Conservation (phyloP, 1,140 invertebrate species). For the Periplaneta americana region DNA sequence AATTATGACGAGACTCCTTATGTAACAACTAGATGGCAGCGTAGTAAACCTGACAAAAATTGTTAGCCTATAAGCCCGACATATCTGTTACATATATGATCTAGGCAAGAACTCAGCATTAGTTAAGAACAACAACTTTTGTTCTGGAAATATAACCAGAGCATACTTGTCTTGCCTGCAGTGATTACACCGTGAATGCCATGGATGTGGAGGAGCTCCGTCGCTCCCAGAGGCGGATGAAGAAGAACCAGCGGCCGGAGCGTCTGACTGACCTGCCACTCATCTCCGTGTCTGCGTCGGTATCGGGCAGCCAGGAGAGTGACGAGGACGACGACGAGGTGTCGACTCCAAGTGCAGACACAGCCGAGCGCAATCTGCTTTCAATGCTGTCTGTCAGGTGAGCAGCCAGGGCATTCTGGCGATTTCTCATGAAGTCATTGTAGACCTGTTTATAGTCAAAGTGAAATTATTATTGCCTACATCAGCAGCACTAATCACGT, state of each 20-base stretch:
- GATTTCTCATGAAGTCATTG: no score
- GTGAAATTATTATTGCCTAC: no score
- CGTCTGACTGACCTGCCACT: slow-evolving; percentile 18
- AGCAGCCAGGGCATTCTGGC: neutral
- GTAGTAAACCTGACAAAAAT: no score
- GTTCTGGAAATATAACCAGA: no score
- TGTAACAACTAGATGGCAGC: no score
- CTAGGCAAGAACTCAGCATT: no score
- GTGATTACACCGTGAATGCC: slow-evolving; percentile 79
- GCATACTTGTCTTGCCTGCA: slow-evolving; percentile 36
- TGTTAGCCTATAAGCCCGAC: no score
- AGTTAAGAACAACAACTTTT: no score
- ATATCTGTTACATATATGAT: no score
- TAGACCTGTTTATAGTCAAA: no score
- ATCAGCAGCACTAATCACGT: no score
- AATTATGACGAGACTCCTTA: no score
- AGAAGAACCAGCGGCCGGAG: slow-evolving; percentile 41
- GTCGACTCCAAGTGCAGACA: slow-evolving; percentile 69
- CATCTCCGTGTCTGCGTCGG: slow-evolving; percentile 15
- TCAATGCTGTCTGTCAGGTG: slow-evolving; percentile 19
- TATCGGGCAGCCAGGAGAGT: slow-evolving; percentile 65
- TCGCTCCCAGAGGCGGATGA: slow-evolving; percentile 66
- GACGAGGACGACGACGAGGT: slow-evolving; percentile 71
- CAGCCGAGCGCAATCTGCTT: slow-evolving; percentile 52
- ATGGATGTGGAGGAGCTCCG: slow-evolving; percentile 80